Base-by-base conservation (phyloP, 1,140 invertebrate genomes). In the Cydia splendana region DNA sequence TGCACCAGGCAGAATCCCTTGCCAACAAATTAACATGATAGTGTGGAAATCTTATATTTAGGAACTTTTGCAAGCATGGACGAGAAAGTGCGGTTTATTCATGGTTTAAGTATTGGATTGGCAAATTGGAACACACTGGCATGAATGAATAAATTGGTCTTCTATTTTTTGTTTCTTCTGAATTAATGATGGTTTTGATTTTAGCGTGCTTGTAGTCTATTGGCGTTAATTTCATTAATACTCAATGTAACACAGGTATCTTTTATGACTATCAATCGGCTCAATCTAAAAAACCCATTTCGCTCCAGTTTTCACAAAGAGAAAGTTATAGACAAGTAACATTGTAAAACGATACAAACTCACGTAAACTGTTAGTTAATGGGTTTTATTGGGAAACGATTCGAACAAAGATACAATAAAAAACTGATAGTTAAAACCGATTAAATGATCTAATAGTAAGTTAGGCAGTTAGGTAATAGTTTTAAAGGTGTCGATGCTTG, bases 21-120 rank as follows among this genome's bases (percentile, higher is more conserved):
- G 48, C 45, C 48, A 51, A 74, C 24, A n/a, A 28, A 74, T 48
- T 74, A 74, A 24, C 45, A 20, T 10, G 20, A 74, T 74, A 53
- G 20, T 53, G 48, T 74, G 15, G 38, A 28, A 18, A 51, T 51
- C 10, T 24, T 74, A 74, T 74, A 51, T 53, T 53, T 71, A 34
- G 67, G 30, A 71, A 71, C 67, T 71, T 42, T 45, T 38, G 67
- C 67, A 67, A 10, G 12, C 24, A 18, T 34, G 18, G 34, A n/a
- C 67, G 10, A 42, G 67, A 71, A 71, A 71, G 67, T 71, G 7
- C n/a, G 34, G 67, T 71, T 42, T 45, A 71, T 24, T 24, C 24
- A 24, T 24, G 34, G 67, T 71, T 42, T 45, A n/a, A n/a, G n/a
- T n/a, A 71, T 71, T 45, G 30, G 34, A 45, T 15, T 10, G 67